Conservation (phyloP, 2,113 vertebrate species). For the Myotis yumanensis region DNA sequence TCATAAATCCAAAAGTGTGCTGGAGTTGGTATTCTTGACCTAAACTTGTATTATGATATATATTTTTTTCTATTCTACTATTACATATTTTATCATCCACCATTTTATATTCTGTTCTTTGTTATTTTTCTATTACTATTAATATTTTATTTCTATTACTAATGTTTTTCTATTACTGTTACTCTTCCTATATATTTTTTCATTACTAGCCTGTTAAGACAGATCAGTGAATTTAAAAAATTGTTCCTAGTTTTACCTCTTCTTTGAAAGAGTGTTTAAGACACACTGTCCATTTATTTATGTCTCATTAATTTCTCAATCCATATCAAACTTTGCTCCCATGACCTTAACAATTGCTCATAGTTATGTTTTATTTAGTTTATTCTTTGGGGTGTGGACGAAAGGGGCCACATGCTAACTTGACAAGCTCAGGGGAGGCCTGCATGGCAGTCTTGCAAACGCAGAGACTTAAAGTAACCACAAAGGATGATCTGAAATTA, state of each 20-base stretch:
- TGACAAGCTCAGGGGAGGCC: no score
- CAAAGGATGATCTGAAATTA: no score
- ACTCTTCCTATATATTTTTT: background rate
- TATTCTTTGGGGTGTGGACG: no score
- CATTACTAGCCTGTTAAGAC: background rate
- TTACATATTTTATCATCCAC: background rate
- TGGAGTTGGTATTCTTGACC: background rate
- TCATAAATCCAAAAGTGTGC: background rate
- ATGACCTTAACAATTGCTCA: background rate
- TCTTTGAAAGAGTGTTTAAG: background rate
- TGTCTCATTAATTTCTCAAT: background rate
- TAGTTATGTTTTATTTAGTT: background rate
- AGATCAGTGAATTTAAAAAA: background rate
- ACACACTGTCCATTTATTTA: background rate
- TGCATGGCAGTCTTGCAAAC: no score
- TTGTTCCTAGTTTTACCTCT: background rate
- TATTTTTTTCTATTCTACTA: background rate
- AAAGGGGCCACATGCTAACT: no score
- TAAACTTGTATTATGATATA: background rate
- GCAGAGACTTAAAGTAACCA: no score
- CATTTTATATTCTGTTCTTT: background rate
- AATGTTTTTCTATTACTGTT: background rate
- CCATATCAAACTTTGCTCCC: background rate
- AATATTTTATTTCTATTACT: constrained; percentile 10
- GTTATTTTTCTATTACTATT: constrained; percentile 13